Evolutionary conservation across 2,888 invertebrate genomes (phyloP), one percentile per base, ranked within the genome.

Genomic region (Drosophila nr. medialis): DNA sequence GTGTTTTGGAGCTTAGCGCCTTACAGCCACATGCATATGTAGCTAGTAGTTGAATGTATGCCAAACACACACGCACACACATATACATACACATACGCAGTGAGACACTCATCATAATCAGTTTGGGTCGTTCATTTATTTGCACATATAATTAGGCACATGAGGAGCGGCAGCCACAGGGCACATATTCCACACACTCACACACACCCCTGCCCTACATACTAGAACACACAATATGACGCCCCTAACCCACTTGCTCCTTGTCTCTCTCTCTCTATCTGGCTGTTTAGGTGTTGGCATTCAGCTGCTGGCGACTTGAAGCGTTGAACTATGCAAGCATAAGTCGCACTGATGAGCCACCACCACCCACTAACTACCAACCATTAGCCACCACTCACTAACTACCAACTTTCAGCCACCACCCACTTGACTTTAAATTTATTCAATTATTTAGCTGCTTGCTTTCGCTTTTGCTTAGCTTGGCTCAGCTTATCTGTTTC

Each of bases 141-240:
- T 90, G 83, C 86, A 81, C 89, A 90, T 85, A 86, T 86, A 90
- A 89, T 90, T 86, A 88, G 90, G 80, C 85, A 75, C 86, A 86
- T 72, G 80, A 89, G 78, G 51, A 77, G 86, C 66, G 24, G 62
- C 48, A 61, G 85, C 83, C 81, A 70, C 77, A 75, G 83, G 86
- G 61, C 79, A 81, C 72, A 84, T 82, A 84, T 86, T 70, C 83
- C 59, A 65, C 68, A 60, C 54, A 73, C 15, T 0, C n/a, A 10
- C 10, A 10, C 45, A 21, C 21, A 2, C 13, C 15, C 7, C 45
- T 0, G 7, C 15, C 24, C 7, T 7, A 4, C 4, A 45, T 8
- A 15, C 24, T 7, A 24, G 24, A 45, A 24, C 8, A 45, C 15
- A 4, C 24, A 73, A 73, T 73, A 69, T 62, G 62, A 18, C 50